Base-by-base conservation (phyloP, 2,888 invertebrate species). In the Drosophila suboccidentalis region DNA sequence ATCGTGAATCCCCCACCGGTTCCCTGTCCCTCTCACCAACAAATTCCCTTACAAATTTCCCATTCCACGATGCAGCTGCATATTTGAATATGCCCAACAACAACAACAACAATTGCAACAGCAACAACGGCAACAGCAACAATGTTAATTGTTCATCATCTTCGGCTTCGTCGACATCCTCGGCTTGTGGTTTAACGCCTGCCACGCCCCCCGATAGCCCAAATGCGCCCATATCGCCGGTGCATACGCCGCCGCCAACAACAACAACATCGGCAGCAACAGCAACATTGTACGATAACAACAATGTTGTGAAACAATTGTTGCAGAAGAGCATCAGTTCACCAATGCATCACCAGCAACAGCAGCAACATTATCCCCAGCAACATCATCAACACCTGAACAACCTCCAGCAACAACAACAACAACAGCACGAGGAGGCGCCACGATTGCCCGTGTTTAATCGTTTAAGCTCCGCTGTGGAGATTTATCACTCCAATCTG, bases 381-480 rank as follows among this genome's bases (percentile, higher is more conserved):
- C 63, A 50, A 76, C 63, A 74, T 71, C 63, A 80, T 71, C 70
- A 77, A 55, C 64, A 69, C 53, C 66, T 76, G 41, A 54, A 50
- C 50, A 59, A 38, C 13, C 17, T 34, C 47, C 49, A 39, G n/a
- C 41, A 41, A 3, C 55, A 53, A 3, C 55, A 67, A n/a, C 50
- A 53, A 41, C 76, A 51, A 47, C 77, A 78, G 4, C 76, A 79
- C 29, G 85, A 88, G 70, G 85, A 87, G 71, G 70, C 66, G 61
- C 94, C 95, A 55, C 94, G 97, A 86, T 94, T 97, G 92, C 97
- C 97, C 47, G 97, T 97, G 38, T 97, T 97, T 94, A 96, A 96
- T 93, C 94, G 95, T 89, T 94, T 96, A 89, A 94, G 95, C 90
- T 94, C 94, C 77, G 93, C 93, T 62, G 90, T 94, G 71, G 92